Conservation (phyloP, 2,113 vertebrate species). For the Pongo pygmaeus region DNA sequence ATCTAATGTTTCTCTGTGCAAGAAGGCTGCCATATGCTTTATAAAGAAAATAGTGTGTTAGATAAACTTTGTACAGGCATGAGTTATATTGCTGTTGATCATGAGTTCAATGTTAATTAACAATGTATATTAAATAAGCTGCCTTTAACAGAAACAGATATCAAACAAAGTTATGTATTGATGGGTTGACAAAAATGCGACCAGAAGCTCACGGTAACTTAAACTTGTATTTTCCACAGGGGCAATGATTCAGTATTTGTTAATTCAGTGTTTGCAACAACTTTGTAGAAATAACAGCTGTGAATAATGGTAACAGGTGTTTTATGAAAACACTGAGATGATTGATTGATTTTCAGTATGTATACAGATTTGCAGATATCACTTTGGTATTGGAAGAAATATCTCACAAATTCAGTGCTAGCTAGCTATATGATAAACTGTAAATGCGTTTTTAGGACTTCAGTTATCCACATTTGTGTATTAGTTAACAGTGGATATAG, state of each 20-base stretch:
- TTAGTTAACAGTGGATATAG: not conserved
- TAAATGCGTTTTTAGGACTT: not conserved
- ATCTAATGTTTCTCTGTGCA: not conserved
- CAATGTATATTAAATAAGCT: slow-evolving; percentile 17
- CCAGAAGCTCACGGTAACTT: not conserved
- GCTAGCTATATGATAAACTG: not conserved
- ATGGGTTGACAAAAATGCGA: not conserved
- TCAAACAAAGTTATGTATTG: not conserved
- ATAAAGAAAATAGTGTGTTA: not conserved
- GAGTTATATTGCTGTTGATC: not conserved
- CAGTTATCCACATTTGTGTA: not conserved
- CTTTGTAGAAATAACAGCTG: not conserved
- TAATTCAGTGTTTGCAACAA: not conserved
- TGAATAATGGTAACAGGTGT: not conserved
- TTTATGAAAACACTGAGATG: not conserved
- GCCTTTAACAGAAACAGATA: not conserved
- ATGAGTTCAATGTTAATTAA: not conserved
- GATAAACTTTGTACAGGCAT: not conserved
- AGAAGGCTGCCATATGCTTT: not conserved
- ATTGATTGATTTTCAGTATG: not conserved
- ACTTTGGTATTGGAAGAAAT: not conserved
- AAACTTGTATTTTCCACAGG: not conserved
- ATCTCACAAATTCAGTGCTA: not conserved
- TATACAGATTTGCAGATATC: not conserved
- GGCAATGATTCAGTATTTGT: not conserved